Evolutionary conservation across 2,797 vertebrate genomes (phyloP), one percentile per base, ranked within the genome.

Genomic region (Sternarchorhynchus goeldii): DNA sequence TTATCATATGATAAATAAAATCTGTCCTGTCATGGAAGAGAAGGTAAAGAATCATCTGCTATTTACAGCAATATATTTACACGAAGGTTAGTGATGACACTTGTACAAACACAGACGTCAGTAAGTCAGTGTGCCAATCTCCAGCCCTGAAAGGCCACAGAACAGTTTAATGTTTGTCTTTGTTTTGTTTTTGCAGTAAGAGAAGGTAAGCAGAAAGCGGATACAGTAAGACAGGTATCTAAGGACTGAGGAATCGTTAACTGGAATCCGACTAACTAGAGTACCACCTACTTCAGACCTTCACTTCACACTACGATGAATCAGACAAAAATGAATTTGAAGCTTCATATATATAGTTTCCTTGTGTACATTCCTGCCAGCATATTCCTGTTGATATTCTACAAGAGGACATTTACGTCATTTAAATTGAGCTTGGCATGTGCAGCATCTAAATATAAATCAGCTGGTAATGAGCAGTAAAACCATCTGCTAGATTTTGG

Each of bases 371-470:
- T 17, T 32, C 8, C 53, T 71, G 69, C 32, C 25, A 58, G 31
- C 20, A 73, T n/a, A 69, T 62, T 77, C 57, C 25, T 58, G 17
- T 78, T 56, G 75, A 79, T 55, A 12, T 7, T 32, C 1, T 32
- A 57, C 12, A 71, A 39, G n/a, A 14, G 5, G 7, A 20, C 21
- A 58, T 58, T 71, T 12, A 36, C 31, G n/a, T 16, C n/a, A 56
- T 34, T 32, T 50, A 67, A 20, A 67, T 7, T 20, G 16, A 1
- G 16, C 8, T 0, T 53, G 17, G 2, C 18, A 56, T 32, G n/a
- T 56, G 67, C 50, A 56, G 67, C 17, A 18, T 21, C 67, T 55
- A 18, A 34, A 32, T 31, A 53, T 5, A 67, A 25, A 67, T 5
- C 10, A n/a, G 17, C 18, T 64, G 2, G 0, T 12, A 67, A 45